Percentiles rank a stretch among this genome's conserved stretches.
phyloP scores from a whole-genome alignment of 2,888 invertebrate species.

The Caenorhabditis angaria region DNA sequence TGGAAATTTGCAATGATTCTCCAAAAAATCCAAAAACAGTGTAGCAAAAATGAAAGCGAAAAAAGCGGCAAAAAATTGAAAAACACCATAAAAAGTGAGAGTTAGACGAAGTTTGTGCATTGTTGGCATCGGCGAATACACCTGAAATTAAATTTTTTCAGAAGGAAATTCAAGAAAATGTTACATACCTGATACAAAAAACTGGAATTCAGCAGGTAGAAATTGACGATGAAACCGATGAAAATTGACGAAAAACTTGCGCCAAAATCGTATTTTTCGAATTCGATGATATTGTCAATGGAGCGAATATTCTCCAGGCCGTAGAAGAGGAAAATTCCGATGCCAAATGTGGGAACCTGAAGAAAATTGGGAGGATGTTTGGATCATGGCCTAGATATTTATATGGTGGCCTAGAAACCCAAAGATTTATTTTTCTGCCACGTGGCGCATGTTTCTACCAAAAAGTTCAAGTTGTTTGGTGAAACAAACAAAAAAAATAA shows the following conservation, averaged over 20 bases:
- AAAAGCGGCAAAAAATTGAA: conserved; percentile 45
- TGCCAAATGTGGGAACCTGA: conserved; percentile 44
- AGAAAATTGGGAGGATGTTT: no score
- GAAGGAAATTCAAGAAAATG: background rate
- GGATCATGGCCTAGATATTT: no score
- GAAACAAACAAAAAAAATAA: no score
- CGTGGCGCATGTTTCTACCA: no score
- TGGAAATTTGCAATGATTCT: conserved; percentile 41
- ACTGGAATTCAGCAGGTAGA: conserved; percentile 46
- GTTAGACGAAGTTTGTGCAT: conserved; percentile 56
- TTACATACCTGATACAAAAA: conserved; percentile 45
- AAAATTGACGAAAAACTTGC: conserved; percentile 30
- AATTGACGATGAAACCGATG: conserved; percentile 48
- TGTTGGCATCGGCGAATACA: conserved; percentile 51
- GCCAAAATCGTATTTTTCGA: conserved; percentile 23
- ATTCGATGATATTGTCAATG: conserved; percentile 34
- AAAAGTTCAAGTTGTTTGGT: no score
- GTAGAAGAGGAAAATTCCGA: conserved; percentile 52
- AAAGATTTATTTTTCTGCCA: no score
- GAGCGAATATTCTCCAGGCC: conserved; percentile 55
- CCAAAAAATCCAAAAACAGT: conserved; percentile 49
- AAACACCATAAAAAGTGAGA: conserved; percentile 51
- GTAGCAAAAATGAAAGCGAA: conserved; percentile 51
- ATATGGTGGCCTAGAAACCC: no score
- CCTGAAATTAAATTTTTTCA: conserved; percentile 28